Evolutionary conservation across 2,797 vertebrate species (phyloP), one percentile per base, ranked within the genome.

Genomic region (Dendrocincla tyrannina): DNA sequence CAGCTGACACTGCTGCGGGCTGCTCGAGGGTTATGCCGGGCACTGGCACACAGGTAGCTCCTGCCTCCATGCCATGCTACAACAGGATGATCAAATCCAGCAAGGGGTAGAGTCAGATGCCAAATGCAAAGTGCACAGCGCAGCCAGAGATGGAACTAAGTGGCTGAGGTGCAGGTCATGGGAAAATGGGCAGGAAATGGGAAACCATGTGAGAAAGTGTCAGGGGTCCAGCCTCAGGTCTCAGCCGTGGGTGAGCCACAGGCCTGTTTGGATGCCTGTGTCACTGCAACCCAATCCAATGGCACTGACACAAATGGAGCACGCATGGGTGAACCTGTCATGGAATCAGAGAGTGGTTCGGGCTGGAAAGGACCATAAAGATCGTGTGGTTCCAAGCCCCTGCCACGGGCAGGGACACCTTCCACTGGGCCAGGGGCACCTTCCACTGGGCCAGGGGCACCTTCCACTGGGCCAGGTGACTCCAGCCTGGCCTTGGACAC

Each of bases 241-340:
- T n/a, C 19, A n/a, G 52, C 32, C 12, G 9, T 55, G 55, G 28
- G 20, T 58, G 47, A 83, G 32, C 35, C n/a, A 14, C 11, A 18
- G 53, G 58, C 25, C 24, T 11, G 7, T n/a, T 17, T 17, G 69
- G 74, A 37, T n/a, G 62, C 13, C 50, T 24, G 39, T 1, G 2
- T 16, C 39, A 11, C 58, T 59, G 62, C 10, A 30, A 60, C 5
- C 3, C 33, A 16, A 3, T 14, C 9, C 17, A 13, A 7, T 7
- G 33, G 49, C 1, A 4, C 18, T 44, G 27, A 8, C 3, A 7
- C 39, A 46, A 27, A n/a, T 2, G 35, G 19, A 67, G n/a, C 23
- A 15, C 28, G 9, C 5, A 1, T 1, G 18, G 16, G 3, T n/a
- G 24, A 53, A 30, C 11, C 18, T 7, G 8, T 22, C 33, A 14